phyloP scores from a whole-genome alignment of 2,888 invertebrate species.

The Sylvicola cinctus region DNA sequence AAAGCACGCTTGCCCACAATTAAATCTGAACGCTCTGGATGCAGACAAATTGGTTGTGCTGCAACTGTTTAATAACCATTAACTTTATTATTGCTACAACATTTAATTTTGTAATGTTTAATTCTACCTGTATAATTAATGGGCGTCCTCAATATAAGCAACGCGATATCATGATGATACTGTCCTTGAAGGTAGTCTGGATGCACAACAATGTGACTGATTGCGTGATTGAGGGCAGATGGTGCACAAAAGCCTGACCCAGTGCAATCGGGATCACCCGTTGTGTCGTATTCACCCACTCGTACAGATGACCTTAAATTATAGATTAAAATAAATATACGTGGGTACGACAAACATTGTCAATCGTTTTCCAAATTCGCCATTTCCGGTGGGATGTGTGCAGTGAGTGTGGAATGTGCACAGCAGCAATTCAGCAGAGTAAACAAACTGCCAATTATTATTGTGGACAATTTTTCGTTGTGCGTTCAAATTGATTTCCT shows the following conservation, averaged over 20 bases:
- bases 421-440: too few species aligned
- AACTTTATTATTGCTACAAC: constrained; percentile 1
- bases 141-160: constrained; percentile 45
- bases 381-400: too few species aligned
- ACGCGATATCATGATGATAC: constrained; percentile 51
- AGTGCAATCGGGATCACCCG: constrained; percentile 54
- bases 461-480: too few species aligned
- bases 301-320: constrained; percentile 43
- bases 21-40: constrained; percentile 22
- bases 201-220: constrained; percentile 56
- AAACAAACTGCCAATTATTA: too few species aligned
- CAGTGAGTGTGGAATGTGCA: too few species aligned
- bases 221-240: constrained; percentile 44
- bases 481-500: too few species aligned
- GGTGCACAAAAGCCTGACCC: constrained; percentile 50
- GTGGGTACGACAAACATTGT: constrained; percentile 1
- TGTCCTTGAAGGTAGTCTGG: constrained; percentile 47
- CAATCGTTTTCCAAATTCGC: constrained; percentile 1
- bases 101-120: neutral
- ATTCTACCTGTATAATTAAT: constrained; percentile 41
- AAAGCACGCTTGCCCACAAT: constrained; percentile 26
- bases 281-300: constrained; percentile 52
- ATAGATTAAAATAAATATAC: neutral
- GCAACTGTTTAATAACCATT: constrained; percentile 34
- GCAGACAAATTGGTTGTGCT: constrained; percentile 52